Percentiles rank a stretch among this genome's conserved stretches.
Conservation (phyloP, 2,113 vertebrate genomes). For the Ammodytes dubius region DNA sequence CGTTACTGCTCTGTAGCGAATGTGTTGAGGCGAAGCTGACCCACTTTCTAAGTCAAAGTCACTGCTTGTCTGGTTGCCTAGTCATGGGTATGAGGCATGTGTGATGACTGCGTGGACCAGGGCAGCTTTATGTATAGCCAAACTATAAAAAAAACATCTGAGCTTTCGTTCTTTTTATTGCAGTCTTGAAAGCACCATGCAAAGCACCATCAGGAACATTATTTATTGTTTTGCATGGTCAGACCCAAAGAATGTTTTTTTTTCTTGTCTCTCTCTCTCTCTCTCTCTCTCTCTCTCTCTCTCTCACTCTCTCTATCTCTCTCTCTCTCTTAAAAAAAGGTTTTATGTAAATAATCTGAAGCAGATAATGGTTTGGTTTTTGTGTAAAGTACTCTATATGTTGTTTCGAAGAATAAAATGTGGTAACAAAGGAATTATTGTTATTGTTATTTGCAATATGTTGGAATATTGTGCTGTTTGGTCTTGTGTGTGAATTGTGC, state of each 20-base stretch:
- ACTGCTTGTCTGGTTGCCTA: slow-evolving; percentile 35
- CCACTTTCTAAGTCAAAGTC: slow-evolving; percentile 17
- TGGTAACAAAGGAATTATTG: slow-evolving; percentile 48
- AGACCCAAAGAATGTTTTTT: slow-evolving; percentile 82
- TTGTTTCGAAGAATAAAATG: slow-evolving; percentile 83
- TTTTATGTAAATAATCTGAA: slow-evolving; percentile 82
- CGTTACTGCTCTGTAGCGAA: slow-evolving; percentile 50
- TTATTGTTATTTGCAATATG: background rate
- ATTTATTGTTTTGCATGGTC: slow-evolving; percentile 87
- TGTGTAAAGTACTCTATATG: slow-evolving; percentile 78
- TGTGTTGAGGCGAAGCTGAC: slow-evolving; percentile 31
- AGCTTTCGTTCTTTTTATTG: slow-evolving; percentile 42
- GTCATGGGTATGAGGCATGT: slow-evolving; percentile 10
- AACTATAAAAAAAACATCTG: slow-evolving; percentile 9
- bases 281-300: too few relatives aligned
- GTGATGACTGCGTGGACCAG: slow-evolving; percentile 39
- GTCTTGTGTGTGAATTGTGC: background rate
- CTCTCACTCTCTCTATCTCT: too few relatives aligned
- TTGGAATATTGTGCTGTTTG: background rate
- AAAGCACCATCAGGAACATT: slow-evolving; percentile 71
- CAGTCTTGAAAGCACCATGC: slow-evolving; percentile 69
- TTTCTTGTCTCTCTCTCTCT: slow-evolving; percentile 59
- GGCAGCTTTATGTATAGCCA: slow-evolving; percentile 53
- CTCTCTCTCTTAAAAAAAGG: slow-evolving; percentile 16
- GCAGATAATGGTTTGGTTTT: slow-evolving; percentile 67